phyloP scores from a whole-genome alignment of 2,888 invertebrate genomes.

The Gordius sp. region DNA sequence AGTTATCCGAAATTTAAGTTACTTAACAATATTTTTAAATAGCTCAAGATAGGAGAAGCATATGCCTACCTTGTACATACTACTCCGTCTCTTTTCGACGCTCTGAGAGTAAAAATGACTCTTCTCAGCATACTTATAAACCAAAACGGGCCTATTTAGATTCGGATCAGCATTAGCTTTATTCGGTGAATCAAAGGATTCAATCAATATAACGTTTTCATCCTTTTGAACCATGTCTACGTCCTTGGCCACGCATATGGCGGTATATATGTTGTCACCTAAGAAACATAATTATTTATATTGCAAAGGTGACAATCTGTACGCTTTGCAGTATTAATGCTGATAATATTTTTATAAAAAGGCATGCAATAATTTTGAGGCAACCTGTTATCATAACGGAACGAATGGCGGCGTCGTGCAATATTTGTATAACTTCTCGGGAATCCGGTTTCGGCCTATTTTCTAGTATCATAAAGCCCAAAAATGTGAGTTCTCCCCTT shows the following conservation, averaged over 20 bases:
- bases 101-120: slow-evolving; percentile 8
- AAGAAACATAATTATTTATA: slow-evolving; percentile 18
- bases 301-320: too few relatives aligned
- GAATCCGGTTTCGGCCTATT: slow-evolving; percentile 70
- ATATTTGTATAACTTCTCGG: slow-evolving; percentile 45
- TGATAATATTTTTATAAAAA: not conserved
- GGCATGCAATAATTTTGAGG: not conserved
- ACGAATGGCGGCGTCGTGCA: slow-evolving; percentile 49
- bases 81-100: not conserved
- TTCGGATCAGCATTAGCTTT: not conserved
- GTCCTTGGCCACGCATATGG: slow-evolving; percentile 51
- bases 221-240: slow-evolving; percentile 15
- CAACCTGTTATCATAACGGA: slow-evolving; percentile 62
- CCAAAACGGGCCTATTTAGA: not conserved
- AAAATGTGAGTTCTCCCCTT: slow-evolving; percentile 46
- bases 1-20: not conserved
- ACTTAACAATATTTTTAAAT: not conserved
- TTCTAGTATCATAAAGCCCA: slow-evolving; percentile 66
- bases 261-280: slow-evolving; percentile 48
- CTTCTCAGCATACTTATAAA: not conserved
- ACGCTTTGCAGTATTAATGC: too few relatives aligned
- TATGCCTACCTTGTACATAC: not conserved
- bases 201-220: slow-evolving; percentile 6
- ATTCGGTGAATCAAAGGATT: not conserved
- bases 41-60: not conserved